Evolutionary conservation across 2,797 vertebrate species (phyloP).

Genomic region (Lagodon rhomboides): DNA sequence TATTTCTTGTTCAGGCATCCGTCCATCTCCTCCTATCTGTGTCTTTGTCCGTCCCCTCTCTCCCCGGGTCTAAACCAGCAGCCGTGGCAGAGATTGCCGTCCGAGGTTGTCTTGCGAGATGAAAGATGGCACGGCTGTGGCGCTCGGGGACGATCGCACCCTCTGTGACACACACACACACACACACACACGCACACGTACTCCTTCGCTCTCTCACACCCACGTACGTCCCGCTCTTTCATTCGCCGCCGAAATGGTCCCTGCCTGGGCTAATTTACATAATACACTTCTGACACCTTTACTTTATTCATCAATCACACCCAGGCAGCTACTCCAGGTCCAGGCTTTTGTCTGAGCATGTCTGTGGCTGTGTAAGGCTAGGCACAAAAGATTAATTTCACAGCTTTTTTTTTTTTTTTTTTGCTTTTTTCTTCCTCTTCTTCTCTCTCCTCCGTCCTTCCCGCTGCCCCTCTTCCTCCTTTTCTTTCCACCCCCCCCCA

Average conservation of each 20-base stretch:
- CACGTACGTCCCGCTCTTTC: constrained; percentile 86
- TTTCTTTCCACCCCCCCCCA: constrained; percentile 41
- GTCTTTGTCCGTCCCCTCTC: constrained; percentile 56
- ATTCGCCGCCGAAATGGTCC: constrained; percentile 95
- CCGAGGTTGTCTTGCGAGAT: constrained; percentile 95
- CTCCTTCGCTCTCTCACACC: constrained; percentile 74
- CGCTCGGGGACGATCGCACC: constrained; percentile 93
- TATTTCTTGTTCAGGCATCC: constrained; percentile 48
- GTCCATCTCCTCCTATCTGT: constrained; percentile 51
- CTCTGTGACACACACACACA: constrained; percentile 41
- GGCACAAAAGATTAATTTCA: constrained; percentile 99
- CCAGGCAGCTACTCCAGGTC: constrained; percentile 95
- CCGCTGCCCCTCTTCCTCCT: constrained; percentile 39
- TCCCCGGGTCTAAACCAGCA: constrained; percentile 59
- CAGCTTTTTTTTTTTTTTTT: constrained; percentile 89
- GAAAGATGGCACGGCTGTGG: constrained; percentile 96
- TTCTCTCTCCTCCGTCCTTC: constrained; percentile 60
- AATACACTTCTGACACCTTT: constrained; percentile 99
- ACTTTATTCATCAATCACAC: constrained; percentile 99
- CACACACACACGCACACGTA: constrained; percentile 20
- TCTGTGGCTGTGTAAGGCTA: constrained; percentile 97
- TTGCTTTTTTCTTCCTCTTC: constrained; percentile 52
- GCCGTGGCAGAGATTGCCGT: constrained; percentile 88
- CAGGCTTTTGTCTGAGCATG: constrained; percentile 99
- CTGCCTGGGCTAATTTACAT: constrained; percentile 99